Conservation (phyloP, 1,140 invertebrate species). For the Araneus ventricosus region DNA sequence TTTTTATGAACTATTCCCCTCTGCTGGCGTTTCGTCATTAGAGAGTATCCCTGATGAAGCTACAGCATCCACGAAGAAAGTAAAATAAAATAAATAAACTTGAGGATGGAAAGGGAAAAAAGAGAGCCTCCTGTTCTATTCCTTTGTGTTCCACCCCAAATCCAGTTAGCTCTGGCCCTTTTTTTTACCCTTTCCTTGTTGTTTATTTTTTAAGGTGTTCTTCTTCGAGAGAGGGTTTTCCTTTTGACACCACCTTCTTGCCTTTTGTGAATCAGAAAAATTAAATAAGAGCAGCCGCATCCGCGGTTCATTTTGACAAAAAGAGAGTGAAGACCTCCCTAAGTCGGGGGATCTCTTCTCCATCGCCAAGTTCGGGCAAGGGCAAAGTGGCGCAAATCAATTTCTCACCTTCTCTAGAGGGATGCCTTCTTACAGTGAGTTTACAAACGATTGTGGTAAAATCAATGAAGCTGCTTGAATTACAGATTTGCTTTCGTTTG, state of each 20-base stretch:
- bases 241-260: constrained; percentile 34
- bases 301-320: constrained; percentile 60
- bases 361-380: background rate
- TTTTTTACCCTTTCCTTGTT: constrained; percentile 47
- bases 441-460: background rate
- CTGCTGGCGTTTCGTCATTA: constrained; percentile 47
- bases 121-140: background rate
- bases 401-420: background rate
- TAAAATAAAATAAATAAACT: background rate
- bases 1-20: background rate
- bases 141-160: constrained; percentile 64
- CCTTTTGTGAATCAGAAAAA: constrained; percentile 72
- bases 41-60: constrained; percentile 64
- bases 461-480: background rate
- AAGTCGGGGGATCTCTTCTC: background rate
- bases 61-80: background rate
- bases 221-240: constrained; percentile 31
- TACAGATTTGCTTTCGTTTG: background rate
- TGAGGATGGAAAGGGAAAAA: background rate
- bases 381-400: constrained; percentile 10
- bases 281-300: constrained; percentile 60
- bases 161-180: constrained; percentile 52
- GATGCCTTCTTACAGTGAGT: background rate
- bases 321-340: constrained; percentile 38
- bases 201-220: constrained; percentile 63